Conservation (phyloP, 2,888 invertebrate species). For the Icerya purchasi region DNA sequence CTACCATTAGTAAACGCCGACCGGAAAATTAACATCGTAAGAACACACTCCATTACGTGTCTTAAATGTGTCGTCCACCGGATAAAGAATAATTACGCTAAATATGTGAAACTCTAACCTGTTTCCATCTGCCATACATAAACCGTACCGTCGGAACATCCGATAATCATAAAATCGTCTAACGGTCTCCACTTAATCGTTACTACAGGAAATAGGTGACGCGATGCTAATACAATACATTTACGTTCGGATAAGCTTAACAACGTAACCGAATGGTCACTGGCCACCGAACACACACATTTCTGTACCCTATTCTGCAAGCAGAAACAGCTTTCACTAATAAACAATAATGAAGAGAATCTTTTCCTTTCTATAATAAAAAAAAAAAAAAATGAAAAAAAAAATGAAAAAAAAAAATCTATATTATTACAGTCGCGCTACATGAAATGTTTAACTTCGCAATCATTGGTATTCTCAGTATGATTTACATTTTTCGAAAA, state of each 20-base stretch:
- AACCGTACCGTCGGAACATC: slow-evolving; percentile 90
- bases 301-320: slow-evolving; percentile 71
- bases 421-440: background rate
- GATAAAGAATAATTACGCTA: background rate
- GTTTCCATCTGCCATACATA: slow-evolving; percentile 99
- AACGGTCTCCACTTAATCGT: slow-evolving; percentile 89
- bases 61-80: too few relatives aligned
- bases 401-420: slow-evolving; percentile 2
- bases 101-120: slow-evolving; percentile 25
- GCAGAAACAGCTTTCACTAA: too few relatives aligned
- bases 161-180: slow-evolving; percentile 94
- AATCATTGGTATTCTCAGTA: too few relatives aligned
- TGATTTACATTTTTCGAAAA: too few relatives aligned
- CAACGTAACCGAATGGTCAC: slow-evolving; percentile 90
- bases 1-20: too few relatives aligned
- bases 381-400: slow-evolving; percentile 8
- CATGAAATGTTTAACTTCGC: background rate
- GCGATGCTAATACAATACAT: slow-evolving; percentile 78
- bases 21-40: too few relatives aligned
- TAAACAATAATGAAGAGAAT: background rate
- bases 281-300: slow-evolving; percentile 88
- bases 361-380: background rate
- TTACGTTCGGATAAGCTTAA: slow-evolving; percentile 80
- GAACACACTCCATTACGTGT: too few relatives aligned
- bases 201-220: slow-evolving; percentile 88